phyloP scores from a whole-genome alignment of 2,113 vertebrate genomes.

The Ahaetulla prasina region DNA sequence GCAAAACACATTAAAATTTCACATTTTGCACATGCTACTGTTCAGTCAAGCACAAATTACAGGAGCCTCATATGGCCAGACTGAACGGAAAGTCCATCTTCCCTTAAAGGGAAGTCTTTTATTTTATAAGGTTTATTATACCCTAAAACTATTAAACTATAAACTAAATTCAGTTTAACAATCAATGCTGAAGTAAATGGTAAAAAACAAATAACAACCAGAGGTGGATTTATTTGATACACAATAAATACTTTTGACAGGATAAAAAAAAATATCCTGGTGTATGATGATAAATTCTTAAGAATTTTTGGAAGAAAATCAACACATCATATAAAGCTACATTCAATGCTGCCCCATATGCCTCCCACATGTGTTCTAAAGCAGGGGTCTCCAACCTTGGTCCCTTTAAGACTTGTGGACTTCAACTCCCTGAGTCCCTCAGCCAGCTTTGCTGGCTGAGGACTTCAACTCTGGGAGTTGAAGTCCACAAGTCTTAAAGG shows the following conservation, averaged over 20 bases:
- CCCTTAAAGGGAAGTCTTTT: slow-evolving; percentile 32
- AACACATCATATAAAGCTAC: not conserved
- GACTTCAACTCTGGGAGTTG: too few species aligned
- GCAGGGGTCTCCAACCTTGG: too few species aligned
- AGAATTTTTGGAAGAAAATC: not conserved
- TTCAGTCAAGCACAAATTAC: slow-evolving; percentile 50
- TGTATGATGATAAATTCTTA: not conserved
- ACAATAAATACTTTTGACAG: not conserved
- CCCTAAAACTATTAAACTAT: slow-evolving; percentile 4
- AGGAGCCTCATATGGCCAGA: slow-evolving; percentile 23
- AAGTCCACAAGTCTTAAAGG: too few species aligned
- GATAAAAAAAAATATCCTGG: not conserved
- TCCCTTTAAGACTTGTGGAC: too few species aligned
- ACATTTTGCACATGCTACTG: slow-evolving; percentile 46
- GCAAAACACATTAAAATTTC: slow-evolving; percentile 54
- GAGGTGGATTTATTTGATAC: not conserved
- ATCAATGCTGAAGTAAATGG: slow-evolving; percentile 10
- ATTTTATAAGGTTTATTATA: slow-evolving; percentile 22
- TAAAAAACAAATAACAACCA: not conserved
- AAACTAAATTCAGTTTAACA: not conserved
- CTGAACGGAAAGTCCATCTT: slow-evolving; percentile 38
- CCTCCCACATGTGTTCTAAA: not conserved
- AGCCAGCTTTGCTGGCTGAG: too few species aligned
- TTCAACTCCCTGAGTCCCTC: too few species aligned
- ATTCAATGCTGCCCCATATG: not conserved